Percentiles rank a stretch among this genome's conserved stretches.
phyloP scores from a whole-genome alignment of 2,113 vertebrate species.

The Gasterosteus aculeatus region DNA sequence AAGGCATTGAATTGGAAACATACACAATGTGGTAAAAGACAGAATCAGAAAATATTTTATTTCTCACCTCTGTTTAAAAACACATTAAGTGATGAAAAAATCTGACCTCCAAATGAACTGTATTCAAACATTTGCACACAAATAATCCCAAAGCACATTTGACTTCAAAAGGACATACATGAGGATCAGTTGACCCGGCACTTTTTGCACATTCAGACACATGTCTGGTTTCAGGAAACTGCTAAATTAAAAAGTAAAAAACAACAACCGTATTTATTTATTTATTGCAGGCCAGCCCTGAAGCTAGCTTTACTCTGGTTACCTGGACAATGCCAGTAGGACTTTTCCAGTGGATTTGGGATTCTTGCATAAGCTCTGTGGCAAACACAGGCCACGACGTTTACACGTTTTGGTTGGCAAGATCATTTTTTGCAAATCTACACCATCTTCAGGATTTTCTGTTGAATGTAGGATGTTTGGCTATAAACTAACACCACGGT shows the following conservation, averaged over 20 bases:
- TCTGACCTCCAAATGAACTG: slow-evolving; percentile 14
- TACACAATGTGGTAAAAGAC: neutral
- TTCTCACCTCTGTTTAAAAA: slow-evolving; percentile 24
- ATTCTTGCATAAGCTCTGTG: neutral
- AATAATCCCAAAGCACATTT: slow-evolving; percentile 32
- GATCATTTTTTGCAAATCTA: neutral
- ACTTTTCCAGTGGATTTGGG: neutral
- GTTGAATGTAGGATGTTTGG: neutral
- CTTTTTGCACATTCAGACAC: neutral
- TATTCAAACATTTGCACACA: slow-evolving; percentile 28
- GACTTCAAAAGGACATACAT: slow-evolving; percentile 29
- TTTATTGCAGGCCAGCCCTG: neutral
- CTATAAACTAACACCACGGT: too few species aligned
- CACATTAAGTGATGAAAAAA: slow-evolving; percentile 47
- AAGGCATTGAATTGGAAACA: neutral
- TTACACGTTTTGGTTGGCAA: neutral
- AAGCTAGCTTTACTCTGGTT: neutral
- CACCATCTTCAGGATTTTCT: neutral
- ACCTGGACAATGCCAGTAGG: neutral
- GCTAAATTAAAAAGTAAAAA: neutral
- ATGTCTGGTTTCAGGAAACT: neutral
- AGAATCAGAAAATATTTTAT: slow-evolving; percentile 42
- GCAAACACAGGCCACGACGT: neutral
- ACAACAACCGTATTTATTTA: neutral
- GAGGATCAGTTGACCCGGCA: neutral